Conservation (phyloP, 2,888 invertebrate genomes). For the Agrypnus murinus region DNA sequence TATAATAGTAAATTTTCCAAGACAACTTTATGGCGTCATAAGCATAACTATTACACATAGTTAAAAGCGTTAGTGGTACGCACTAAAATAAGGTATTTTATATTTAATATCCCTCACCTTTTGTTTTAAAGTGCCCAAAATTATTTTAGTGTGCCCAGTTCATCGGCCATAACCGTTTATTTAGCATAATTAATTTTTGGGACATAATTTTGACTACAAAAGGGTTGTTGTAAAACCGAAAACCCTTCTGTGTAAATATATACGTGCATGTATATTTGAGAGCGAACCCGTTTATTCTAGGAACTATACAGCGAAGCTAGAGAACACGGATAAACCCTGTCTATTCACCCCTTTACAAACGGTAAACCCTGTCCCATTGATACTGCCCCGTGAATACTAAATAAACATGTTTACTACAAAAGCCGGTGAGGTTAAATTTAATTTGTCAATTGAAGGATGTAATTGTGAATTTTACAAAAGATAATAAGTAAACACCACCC, state of each 20-base stretch:
- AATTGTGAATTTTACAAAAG: conserved; percentile 31
- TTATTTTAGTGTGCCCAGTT: conserved; percentile 11
- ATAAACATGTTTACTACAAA: conserved; percentile 38
- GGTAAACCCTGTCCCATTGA: conserved; percentile 36
- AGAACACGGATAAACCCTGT: conserved; percentile 10
- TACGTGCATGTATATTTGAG: conserved; percentile 19
- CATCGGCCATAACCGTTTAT: conserved; percentile 7
- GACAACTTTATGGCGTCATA: too few species aligned
- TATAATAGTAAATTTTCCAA: too few species aligned
- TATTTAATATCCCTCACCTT: background rate
- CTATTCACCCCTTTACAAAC: conserved; percentile 29
- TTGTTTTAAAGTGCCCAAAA: conserved; percentile 27
- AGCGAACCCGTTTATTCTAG: conserved; percentile 32
- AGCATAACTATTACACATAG: too few species aligned
- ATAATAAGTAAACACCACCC: conserved; percentile 19
- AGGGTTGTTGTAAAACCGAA: conserved; percentile 36
- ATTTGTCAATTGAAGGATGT: conserved; percentile 26
- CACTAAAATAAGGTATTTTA: conserved; percentile 16
- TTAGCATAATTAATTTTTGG: conserved; percentile 23
- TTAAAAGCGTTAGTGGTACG: background rate
- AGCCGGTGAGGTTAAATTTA: conserved; percentile 31
- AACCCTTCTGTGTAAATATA: conserved; percentile 9
- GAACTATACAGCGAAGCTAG: conserved; percentile 28
- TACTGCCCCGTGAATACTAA: conserved; percentile 31
- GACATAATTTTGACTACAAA: conserved; percentile 35